Conservation (phyloP, 2,888 invertebrate genomes). For the Chloromyia formosa region DNA sequence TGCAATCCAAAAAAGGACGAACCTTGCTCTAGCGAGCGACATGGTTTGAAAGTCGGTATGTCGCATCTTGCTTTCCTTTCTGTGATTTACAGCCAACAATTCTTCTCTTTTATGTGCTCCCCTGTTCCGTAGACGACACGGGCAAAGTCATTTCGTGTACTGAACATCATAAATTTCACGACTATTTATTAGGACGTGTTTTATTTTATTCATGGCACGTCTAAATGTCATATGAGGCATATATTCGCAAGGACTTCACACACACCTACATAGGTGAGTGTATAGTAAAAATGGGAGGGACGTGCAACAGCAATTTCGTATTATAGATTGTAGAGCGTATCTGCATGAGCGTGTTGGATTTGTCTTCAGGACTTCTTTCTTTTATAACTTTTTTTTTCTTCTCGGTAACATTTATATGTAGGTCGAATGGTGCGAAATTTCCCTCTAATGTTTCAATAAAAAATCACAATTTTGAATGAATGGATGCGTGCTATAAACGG, state of each 20-base stretch:
- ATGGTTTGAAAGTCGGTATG: not conserved
- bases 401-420: too few species aligned
- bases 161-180: conserved; percentile 49
- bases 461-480: too few species aligned
- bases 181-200: conserved; percentile 49
- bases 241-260: conserved; percentile 13
- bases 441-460: too few species aligned
- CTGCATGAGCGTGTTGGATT: too few species aligned
- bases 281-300: too few species aligned
- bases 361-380: too few species aligned
- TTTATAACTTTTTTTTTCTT: too few species aligned
- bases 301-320: too few species aligned
- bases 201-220: conserved; percentile 50
- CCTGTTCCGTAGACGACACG: conserved; percentile 8
- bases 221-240: conserved; percentile 46
- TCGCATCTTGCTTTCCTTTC: conserved; percentile 34
- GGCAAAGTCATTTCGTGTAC: conserved; percentile 45
- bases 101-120: conserved; percentile 47
- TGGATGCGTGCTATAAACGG: too few species aligned
- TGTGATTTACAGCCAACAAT: conserved; percentile 48
- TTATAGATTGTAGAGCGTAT: too few species aligned
- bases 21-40: not conserved
- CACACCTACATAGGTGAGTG: not conserved
- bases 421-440: too few species aligned
- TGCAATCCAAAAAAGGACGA: not conserved